Conservation (phyloP, 2,888 invertebrate genomes). For the Cerceris ruficornis region DNA sequence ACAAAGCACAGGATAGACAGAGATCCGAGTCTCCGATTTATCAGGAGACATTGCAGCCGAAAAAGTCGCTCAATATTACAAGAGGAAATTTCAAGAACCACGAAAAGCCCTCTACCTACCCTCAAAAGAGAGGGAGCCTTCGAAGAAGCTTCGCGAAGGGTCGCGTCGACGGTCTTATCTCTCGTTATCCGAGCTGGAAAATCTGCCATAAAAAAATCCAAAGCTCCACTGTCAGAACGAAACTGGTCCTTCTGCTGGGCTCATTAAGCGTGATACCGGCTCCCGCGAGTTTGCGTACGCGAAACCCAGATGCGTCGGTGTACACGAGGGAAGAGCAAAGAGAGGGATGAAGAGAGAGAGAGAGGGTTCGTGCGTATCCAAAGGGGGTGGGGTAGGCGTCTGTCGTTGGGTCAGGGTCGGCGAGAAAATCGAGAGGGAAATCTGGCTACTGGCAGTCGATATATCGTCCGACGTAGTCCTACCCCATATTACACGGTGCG, state of each 20-base stretch:
- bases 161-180: conserved; percentile 45
- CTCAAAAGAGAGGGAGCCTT: conserved; percentile 20
- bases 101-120: conserved; percentile 44
- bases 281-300: background rate
- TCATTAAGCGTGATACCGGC: conserved; percentile 6
- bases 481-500: conserved; percentile 36
- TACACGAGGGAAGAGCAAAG: background rate
- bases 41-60: too few relatives aligned
- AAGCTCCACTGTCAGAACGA: conserved; percentile 24
- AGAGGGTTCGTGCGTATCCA: conserved; percentile 32
- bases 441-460: conserved; percentile 61
- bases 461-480: conserved; percentile 51
- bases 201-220: conserved; percentile 30
- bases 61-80: too few relatives aligned
- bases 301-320: background rate
- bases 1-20: too few relatives aligned
- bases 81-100: conserved; percentile 43
- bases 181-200: conserved; percentile 51
- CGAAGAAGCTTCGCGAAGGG: conserved; percentile 48
- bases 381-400: conserved; percentile 41
- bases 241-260: conserved; percentile 22
- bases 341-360: conserved; percentile 1
- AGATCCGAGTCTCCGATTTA: too few relatives aligned
- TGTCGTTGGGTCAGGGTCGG: conserved; percentile 66
- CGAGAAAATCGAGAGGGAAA: conserved; percentile 65